Evolutionary conservation across 2,888 invertebrate genomes (phyloP).

Genomic region (Fragum fragum): DNA sequence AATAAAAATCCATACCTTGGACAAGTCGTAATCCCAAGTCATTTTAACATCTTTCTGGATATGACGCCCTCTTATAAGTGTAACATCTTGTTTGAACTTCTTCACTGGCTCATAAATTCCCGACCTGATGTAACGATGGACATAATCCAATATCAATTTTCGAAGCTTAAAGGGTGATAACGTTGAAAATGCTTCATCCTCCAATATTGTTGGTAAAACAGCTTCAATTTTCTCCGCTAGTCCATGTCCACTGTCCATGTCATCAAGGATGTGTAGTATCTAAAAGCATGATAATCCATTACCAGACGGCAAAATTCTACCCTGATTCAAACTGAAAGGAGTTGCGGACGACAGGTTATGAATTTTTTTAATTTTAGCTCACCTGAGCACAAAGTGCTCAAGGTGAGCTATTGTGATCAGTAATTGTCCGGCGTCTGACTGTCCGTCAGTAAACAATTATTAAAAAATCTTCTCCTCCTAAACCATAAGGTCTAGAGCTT

Average conservation of each 20-base stretch:
- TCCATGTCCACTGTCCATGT: conserved; percentile 19
- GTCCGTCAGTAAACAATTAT: too few relatives aligned
- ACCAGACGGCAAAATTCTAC: too few relatives aligned
- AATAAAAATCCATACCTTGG: conserved; percentile 50
- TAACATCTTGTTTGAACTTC: conserved; percentile 52
- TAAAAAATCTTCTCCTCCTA: too few relatives aligned
- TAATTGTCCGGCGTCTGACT: too few relatives aligned
- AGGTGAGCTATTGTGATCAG: too few relatives aligned
- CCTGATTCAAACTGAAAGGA: too few relatives aligned
- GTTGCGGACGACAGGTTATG: too few relatives aligned
- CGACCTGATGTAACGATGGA: conserved; percentile 42
- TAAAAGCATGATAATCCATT: too few relatives aligned
- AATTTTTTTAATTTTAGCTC: too few relatives aligned
- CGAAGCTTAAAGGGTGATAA: conserved; percentile 5
- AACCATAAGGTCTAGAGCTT: too few relatives aligned
- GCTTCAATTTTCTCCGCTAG: conserved; percentile 31
- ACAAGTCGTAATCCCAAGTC: conserved; percentile 46
- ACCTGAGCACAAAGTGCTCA: too few relatives aligned
- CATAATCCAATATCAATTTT: conserved; percentile 30
- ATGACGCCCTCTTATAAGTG: conserved; percentile 58
- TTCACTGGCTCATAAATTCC: conserved; percentile 29
- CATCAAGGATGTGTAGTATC: conserved; percentile 37
- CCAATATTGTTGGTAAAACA: conserved; percentile 5
- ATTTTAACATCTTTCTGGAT: conserved; percentile 43
- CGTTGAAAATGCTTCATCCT: conserved; percentile 8